Percentiles rank a stretch among this genome's conserved stretches.
Conservation (phyloP, 2,888 invertebrate species). For the Barypeithes pellucidus region DNA sequence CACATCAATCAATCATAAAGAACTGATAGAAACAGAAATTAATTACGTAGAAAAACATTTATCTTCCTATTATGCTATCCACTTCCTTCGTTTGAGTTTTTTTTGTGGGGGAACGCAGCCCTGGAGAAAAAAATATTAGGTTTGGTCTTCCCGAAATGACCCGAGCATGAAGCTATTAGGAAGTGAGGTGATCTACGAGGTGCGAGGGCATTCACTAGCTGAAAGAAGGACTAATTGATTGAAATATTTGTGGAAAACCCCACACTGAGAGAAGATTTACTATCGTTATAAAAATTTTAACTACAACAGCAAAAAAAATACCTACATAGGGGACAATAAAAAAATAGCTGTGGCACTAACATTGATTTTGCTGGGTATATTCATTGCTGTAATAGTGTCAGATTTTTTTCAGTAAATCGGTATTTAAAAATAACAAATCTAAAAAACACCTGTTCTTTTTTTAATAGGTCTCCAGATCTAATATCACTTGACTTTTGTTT, state of each 20-base stretch:
- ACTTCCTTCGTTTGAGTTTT: slow-evolving; percentile 40
- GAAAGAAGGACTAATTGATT: slow-evolving; percentile 19
- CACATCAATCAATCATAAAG: slow-evolving; percentile 52
- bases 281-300: too few species aligned
- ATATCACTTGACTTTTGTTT: too few species aligned
- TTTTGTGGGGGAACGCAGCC: not conserved
- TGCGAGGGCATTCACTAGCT: slow-evolving; percentile 4
- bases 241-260: not conserved
- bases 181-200: slow-evolving; percentile 29
- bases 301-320: too few species aligned
- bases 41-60: slow-evolving; percentile 55
- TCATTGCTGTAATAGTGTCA: too few species aligned
- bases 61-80: slow-evolving; percentile 50
- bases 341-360: too few species aligned
- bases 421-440: too few species aligned
- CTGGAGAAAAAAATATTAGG: slow-evolving; percentile 26
- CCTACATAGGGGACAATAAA: too few species aligned
- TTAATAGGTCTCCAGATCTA: too few species aligned
- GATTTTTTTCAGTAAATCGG: too few species aligned
- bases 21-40: slow-evolving; percentile 53
- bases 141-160: slow-evolving; percentile 32
- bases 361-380: too few species aligned
- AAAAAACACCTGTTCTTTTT: too few species aligned
- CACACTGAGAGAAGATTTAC: too few species aligned
- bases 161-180: slow-evolving; percentile 26